phyloP scores from a whole-genome alignment of 1,140 invertebrate species.

The Aleiodes sp. region DNA sequence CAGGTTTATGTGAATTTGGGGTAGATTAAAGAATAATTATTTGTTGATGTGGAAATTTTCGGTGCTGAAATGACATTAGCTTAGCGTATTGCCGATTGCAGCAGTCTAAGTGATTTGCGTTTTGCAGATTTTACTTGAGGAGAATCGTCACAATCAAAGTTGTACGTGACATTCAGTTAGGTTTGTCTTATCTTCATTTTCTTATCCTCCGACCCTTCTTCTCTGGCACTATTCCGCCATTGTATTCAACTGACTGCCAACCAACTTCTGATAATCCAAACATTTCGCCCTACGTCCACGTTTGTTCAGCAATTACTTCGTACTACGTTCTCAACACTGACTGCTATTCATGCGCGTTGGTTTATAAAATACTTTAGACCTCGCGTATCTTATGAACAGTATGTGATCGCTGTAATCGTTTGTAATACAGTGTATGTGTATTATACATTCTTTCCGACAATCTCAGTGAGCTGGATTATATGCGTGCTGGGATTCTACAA shows the following conservation, averaged over 20 bases:
- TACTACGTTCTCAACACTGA: conserved; percentile 22
- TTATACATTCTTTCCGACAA: neutral
- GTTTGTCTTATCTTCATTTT: conserved; percentile 61
- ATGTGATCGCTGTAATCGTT: conserved; percentile 57
- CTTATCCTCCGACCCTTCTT: conserved; percentile 32
- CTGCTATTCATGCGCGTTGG: conserved; percentile 32
- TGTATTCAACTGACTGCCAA: conserved; percentile 50
- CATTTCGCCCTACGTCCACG: conserved; percentile 54
- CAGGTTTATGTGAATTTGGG: too few species aligned
- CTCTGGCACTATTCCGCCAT: conserved; percentile 12
- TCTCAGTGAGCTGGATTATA: neutral
- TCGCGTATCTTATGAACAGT: conserved; percentile 50
- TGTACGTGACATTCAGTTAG: conserved; percentile 59
- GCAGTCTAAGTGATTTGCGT: too few species aligned
- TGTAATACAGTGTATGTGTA: conserved; percentile 9
- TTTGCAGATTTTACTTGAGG: conserved; percentile 49
- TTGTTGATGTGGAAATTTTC: too few species aligned
- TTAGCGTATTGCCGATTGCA: too few species aligned
- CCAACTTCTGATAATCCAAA: conserved; percentile 55
- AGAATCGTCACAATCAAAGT: conserved; percentile 59
- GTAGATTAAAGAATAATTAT: too few species aligned
- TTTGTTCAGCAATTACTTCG: conserved; percentile 33
- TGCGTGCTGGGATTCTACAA: neutral
- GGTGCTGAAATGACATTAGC: too few species aligned
- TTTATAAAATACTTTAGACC: conserved; percentile 35